Percentiles rank a stretch among this genome's conserved stretches.
Conservation (phyloP, 2,797 vertebrate species). For the Bovichtus diacanthus region DNA sequence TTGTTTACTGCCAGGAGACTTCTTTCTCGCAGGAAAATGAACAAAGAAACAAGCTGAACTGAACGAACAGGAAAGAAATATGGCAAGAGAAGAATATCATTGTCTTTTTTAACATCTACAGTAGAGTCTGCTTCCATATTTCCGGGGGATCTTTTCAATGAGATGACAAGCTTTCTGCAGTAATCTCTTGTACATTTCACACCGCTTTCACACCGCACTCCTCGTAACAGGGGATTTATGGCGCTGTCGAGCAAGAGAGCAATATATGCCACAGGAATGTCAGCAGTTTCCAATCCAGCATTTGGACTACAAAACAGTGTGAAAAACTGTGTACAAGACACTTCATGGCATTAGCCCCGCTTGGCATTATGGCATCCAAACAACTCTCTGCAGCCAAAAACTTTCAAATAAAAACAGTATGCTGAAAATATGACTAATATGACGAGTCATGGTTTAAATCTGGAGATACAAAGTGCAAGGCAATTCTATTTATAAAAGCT, state of each 20-base stretch:
- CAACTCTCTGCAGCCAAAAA: slow-evolving; percentile 4
- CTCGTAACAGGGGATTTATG: slow-evolving; percentile 78
- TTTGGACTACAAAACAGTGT: slow-evolving; percentile 59
- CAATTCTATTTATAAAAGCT: slow-evolving; percentile 36
- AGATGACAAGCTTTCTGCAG: slow-evolving; percentile 78
- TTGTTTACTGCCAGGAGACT: slow-evolving; percentile 39
- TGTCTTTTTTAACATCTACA: slow-evolving; percentile 17
- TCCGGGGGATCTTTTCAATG: slow-evolving; percentile 71
- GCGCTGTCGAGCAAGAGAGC: slow-evolving; percentile 69
- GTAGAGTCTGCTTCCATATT: slow-evolving; percentile 66
- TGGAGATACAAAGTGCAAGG: slow-evolving; percentile 18
- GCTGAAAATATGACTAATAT: slow-evolving; percentile 10
- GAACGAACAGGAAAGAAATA: slow-evolving; percentile 28
- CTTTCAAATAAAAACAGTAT: background rate
- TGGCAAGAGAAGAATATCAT: slow-evolving; percentile 1
- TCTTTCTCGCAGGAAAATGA: slow-evolving; percentile 27
- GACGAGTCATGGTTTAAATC: slow-evolving; percentile 11
- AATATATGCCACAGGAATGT: slow-evolving; percentile 75
- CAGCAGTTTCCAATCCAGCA: slow-evolving; percentile 76
- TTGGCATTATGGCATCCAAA: slow-evolving; percentile 6
- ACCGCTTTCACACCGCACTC: slow-evolving; percentile 82
- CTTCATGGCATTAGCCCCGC: slow-evolving; percentile 43
- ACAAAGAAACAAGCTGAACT: slow-evolving; percentile 24
- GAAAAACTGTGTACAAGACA: slow-evolving; percentile 45
- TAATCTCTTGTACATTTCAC: slow-evolving; percentile 78